Conservation (phyloP, 2,113 vertebrate genomes). For the Gymnobelideus leadbeateri region DNA sequence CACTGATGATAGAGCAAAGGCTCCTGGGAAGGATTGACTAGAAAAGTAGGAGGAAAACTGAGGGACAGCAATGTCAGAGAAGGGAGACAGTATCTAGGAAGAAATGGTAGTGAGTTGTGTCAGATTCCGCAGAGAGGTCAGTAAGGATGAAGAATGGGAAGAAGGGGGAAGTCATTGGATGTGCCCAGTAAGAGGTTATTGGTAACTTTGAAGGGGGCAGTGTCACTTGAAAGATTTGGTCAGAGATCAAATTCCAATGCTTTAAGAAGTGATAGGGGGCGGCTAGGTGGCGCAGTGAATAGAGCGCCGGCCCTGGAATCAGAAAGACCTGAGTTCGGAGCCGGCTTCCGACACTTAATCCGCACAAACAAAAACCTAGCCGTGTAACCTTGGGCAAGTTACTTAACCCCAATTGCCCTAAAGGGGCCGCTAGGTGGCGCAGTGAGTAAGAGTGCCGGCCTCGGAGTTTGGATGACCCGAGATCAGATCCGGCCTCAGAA, state of each 20-base stretch:
- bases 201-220: neutral
- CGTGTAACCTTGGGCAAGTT: too few relatives aligned
- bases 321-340: too few relatives aligned
- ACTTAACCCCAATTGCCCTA: too few relatives aligned
- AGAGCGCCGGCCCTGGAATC: too few relatives aligned
- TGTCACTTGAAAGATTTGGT: neutral
- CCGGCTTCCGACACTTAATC: too few relatives aligned
- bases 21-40: neutral
- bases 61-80: neutral
- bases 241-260: neutral
- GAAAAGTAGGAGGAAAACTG: neutral
- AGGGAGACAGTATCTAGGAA: neutral
- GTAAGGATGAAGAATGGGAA: neutral
- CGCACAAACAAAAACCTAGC: too few relatives aligned
- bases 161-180: neutral
- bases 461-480: too few relatives aligned
- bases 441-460: too few relatives aligned
- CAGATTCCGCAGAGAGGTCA: neutral
- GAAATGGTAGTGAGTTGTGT: neutral
- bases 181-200: neutral
- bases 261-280: neutral
- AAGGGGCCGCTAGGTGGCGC: too few relatives aligned
- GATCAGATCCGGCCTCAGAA: too few relatives aligned
- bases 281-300: too few relatives aligned
- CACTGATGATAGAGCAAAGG: neutral